Conservation (phyloP, 2,113 vertebrate genomes). For the Sphyrna mokarran region DNA sequence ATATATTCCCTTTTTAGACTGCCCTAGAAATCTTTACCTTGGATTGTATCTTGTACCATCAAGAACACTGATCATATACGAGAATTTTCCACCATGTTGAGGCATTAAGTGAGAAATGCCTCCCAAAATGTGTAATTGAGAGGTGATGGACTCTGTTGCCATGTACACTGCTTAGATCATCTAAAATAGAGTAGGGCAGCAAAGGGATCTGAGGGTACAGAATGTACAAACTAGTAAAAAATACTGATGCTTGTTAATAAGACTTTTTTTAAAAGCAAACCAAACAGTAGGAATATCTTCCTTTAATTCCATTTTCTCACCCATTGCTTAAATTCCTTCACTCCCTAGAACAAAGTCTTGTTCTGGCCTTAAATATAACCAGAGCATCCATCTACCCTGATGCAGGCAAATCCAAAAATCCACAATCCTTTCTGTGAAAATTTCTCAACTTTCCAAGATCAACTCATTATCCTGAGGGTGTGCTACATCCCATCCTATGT, state of each 20-base stretch:
- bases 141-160: not conserved
- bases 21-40: not conserved
- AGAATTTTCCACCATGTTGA: not conserved
- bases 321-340: not conserved
- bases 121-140: not conserved
- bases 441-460: not conserved
- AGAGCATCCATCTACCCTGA: not conserved
- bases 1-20: not conserved
- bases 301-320: not conserved
- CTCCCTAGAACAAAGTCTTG: not conserved
- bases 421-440: not conserved
- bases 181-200: not conserved
- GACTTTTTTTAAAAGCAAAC: not conserved
- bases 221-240: not conserved
- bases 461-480: not conserved
- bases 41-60: not conserved
- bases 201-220: not conserved
- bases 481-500: no score
- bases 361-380: no score
- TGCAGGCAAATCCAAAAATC: not conserved
- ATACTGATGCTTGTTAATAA: not conserved
- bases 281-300: not conserved
- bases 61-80: not conserved
- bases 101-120: not conserved
- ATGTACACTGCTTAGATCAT: not conserved